Base-by-base conservation (phyloP, 2,113 vertebrate species). In the Mirounga angustirostris region DNA sequence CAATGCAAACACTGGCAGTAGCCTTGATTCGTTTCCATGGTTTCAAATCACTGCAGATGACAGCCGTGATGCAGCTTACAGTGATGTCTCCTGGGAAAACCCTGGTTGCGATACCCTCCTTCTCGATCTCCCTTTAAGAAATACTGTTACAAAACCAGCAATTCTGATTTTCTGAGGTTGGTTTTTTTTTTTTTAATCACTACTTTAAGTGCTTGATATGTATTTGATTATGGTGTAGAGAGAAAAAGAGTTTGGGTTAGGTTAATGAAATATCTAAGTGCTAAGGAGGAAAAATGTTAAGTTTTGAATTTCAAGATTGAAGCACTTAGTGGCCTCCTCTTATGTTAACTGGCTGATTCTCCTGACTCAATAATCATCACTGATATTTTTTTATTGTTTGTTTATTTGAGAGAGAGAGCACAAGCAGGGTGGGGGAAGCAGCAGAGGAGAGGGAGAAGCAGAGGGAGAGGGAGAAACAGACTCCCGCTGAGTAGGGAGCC, bases 11-110 rank as follows among this genome's bases (percentile, higher is more conserved):
- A 67, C 1, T 19, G 5, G 89, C 91, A 52, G 71, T 58, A 73
- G 63, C 71, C 93, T 40, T 91, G 61, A 85, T 63, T 92, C 93
- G 96, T 98, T 97, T 93, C 97, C 79, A 94, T 96, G 96, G 96
- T 97, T 97, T 98, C 97, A 96, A 76, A 92, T 67, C 85, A 92
- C 78, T 40, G 18, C 71, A 50, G 65, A 82, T 59, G 43, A 82
- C 89, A 80, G 30, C 19, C 0, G 0, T 10, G n/a, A 61, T 73
- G 33, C 61, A 50, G 80, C 73, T 86, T 33, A 76, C 50, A 19
- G 59, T 16, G 58, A 92, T 14, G 78, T 40, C 33, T 61, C 36
- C 58, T 65, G 46, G 46, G 30, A 65, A 43, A 85, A 61, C 33
- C 61, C 87, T 54, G 61, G 26, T 73, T 67, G 26, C 15, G 63